Evolutionary conservation across 2,113 vertebrate species (phyloP).

Genomic region (Terrapene triunguis): DNA sequence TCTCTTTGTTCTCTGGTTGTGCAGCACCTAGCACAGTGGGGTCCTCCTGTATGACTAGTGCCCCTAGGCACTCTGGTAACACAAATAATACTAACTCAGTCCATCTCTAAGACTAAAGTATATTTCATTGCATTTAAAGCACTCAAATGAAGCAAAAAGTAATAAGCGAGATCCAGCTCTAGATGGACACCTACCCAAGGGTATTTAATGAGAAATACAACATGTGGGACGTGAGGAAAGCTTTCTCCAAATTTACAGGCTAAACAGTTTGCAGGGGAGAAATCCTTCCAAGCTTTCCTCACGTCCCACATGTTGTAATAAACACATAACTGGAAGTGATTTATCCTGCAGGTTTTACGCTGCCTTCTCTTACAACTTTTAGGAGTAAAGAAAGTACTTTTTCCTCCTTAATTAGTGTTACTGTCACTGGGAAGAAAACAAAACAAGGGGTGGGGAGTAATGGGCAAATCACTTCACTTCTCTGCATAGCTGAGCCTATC

Average conservation of each 20-base stretch:
- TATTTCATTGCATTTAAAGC: neutral
- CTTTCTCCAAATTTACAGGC: no score
- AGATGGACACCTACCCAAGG: rapidly evolving
- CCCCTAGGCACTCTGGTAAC: neutral
- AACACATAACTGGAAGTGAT: neutral
- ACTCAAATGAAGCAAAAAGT: neutral
- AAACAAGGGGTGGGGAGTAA: neutral
- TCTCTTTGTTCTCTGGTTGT: neutral
- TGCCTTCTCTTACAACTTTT: neutral
- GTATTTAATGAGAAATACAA: neutral
- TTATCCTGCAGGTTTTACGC: neutral
- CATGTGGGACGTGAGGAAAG: neutral
- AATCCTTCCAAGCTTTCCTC: neutral
- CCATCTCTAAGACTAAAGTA: neutral
- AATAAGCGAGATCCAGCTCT: neutral
- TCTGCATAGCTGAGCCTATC: neutral
- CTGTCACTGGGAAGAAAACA: neutral
- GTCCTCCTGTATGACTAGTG: neutral
- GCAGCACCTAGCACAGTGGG: neutral
- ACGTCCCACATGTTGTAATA: neutral
- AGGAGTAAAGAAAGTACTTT: neutral
- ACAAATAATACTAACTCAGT: neutral
- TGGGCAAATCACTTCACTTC: neutral
- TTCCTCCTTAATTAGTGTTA: neutral
- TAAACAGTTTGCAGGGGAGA: neutral